Base-by-base conservation (phyloP, 2,888 invertebrate genomes). In the Neoitamus cyanurus region DNA sequence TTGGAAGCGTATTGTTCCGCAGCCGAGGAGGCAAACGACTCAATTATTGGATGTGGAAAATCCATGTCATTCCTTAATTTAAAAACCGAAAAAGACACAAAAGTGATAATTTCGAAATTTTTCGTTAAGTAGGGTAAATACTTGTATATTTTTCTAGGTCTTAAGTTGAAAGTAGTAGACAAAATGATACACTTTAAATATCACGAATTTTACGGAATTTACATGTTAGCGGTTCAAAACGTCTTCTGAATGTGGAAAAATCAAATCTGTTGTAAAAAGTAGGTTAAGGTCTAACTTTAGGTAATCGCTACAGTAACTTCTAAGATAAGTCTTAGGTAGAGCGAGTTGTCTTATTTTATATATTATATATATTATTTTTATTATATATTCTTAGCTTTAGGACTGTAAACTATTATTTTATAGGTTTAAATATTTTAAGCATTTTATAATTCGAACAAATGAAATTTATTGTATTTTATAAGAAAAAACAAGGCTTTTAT, bases 31-130 rank as follows among this genome's bases (percentile, higher is more conserved):
- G 6, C 28, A 34, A 72, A 36, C 2, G 46, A 48, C 46, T 15
- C 46, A 48, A 15, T 48, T 15, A n/a, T 3, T 48, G 46, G 58
- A 58, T 58, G 25, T 58, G 15, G 2, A 28, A 77, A n/a, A 80
- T 34, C 31, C 30, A 58, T 31, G 9, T 80, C 78, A 58, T 80
- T 80, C 78, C 78, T 80, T 31, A 80, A 30, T 48, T 78, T 31
- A 31, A 80, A 78, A 58, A 48, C 78, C 48, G 37, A 78, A 78
- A 80, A 80, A 80, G 78, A 80, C 78, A 31, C 48, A 80, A 58
- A 80, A 80, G 78, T 80, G 78, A 80, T 80, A 80, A 80, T 25
- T 80, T 80, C 78, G 78, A 80, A 80, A 80, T 80, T 48, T 73
- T 80, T 80, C 31, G 42, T 80, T 58, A 46, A 77, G 77, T 77